Evolutionary conservation across 2,113 vertebrate species (phyloP), one percentile per base, ranked within the genome.

Genomic region (Sturnira hondurensis): DNA sequence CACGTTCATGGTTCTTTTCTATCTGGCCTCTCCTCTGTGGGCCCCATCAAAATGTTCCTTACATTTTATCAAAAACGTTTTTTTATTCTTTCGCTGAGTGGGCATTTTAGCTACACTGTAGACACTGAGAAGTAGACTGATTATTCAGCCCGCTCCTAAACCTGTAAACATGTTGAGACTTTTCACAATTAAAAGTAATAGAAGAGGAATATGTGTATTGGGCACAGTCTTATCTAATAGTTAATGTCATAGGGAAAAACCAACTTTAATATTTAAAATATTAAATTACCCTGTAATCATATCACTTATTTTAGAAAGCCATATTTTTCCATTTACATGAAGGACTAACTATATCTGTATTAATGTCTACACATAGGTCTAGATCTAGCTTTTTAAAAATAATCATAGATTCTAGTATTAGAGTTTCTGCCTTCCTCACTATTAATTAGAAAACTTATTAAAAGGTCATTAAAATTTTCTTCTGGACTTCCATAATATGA

Each of bases 21-120:
- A 16, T 74, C 92, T 81, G 84, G 47, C 5, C 14, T 97, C 11
- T 83, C 19, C 4, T 96, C 89, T 92, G 90, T 82, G 67, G 84
- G 24, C 43, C 14, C 54, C 86, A 54, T 96, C 93, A 93, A 97
- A 96, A 68, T 74, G 58, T 80, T 84, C 31, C 45, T 83, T 67
- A 70, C 70, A 89, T 80, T 97, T 93, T 94, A 86, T n/a, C 83
- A 81, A 43, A 58, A 85, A 54, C 13, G 67, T 15, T 65, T 85
- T 15, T 84, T 94, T 81, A 20, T 77, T 50, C 26, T 92, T 87
- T 85, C 81, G 38, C 58, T 93, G 33, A 89, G 11, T 47, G 24
- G 83, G 15, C 15, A 84, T 86, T 95, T 90, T 86, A 56, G 8
- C 2, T 71, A 22, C 26, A 31, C 10, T 80, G 13, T 86, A 63